These are phyloP conservation scores for Apamea sordens DNA, from an alignment of 2,888 invertebrate genomes.

Conservation along the genomic window DNA sequence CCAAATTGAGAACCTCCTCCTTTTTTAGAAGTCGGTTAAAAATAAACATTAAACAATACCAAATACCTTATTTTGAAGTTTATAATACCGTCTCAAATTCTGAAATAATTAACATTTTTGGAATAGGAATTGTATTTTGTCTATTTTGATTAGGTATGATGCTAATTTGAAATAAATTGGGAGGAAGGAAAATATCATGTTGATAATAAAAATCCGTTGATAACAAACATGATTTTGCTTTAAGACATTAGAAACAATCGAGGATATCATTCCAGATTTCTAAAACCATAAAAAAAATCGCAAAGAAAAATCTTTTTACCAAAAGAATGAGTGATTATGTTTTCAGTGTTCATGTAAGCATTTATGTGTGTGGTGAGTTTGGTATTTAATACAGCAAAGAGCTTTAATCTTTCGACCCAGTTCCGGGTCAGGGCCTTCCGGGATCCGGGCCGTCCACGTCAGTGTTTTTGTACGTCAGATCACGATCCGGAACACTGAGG, in stretches of 20 bases:
- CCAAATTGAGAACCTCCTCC: no score
- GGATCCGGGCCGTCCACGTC: not conserved
- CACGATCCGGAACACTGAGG: not conserved
- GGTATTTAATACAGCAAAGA: conserved; percentile 12
- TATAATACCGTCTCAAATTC: not conserved
- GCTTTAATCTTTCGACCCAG: conserved; percentile 10
- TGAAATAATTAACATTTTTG: not conserved
- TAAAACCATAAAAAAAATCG: not conserved
- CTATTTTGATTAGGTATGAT: not conserved
- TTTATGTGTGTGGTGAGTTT: not conserved
- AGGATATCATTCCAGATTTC: not conserved
- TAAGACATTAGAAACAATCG: not conserved
- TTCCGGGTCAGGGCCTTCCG: conserved; percentile 18
- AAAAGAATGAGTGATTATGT: not conserved
- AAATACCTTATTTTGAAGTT: not conserved
- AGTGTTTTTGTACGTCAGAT: conserved; percentile 15
- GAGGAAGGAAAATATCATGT: no score
- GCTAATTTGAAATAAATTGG: not conserved
- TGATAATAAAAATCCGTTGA: not conserved
- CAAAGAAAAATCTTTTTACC: not conserved
- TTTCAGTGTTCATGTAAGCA: not conserved
- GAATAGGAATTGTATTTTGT: not conserved
- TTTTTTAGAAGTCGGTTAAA: no score
- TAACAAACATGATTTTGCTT: not conserved
- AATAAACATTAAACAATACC: no score